Evolutionary conservation across 2,113 vertebrate genomes (phyloP).

Genomic region (Pelecanus crispus): DNA sequence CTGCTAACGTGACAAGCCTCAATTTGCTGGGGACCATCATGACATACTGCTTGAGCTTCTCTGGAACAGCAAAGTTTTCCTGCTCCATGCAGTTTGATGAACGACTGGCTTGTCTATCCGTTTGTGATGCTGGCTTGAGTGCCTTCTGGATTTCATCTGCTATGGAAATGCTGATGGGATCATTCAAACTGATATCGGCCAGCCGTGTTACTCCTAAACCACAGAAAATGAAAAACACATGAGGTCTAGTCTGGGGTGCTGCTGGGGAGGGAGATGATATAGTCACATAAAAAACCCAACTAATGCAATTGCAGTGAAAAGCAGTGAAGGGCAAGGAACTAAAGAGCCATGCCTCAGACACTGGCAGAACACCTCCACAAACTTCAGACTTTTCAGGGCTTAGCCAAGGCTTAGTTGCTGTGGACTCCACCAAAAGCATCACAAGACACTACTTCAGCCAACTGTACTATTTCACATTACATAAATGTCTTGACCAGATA

Average conservation of each 20-base stretch:
- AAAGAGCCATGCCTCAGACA: not conserved
- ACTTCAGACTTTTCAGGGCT: not conserved
- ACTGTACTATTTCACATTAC: not conserved
- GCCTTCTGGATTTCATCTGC: conserved; percentile 54
- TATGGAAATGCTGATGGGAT: conserved; percentile 80
- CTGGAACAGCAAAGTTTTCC: conserved; percentile 83
- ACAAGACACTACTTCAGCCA: not conserved
- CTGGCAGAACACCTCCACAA: not conserved
- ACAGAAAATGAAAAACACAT: not conserved
- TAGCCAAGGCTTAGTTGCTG: not conserved
- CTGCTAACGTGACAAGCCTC: conserved; percentile 87
- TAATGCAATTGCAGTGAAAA: not conserved
- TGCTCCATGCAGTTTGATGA: not conserved
- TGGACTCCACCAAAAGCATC: not conserved
- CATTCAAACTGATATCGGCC: conserved; percentile 82
- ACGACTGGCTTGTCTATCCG: not conserved
- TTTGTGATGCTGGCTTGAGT: not conserved
- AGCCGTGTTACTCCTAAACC: conserved; percentile 80
- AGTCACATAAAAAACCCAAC: not conserved
- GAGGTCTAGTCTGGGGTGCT: not conserved
- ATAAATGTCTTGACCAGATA: not conserved
- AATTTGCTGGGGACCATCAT: conserved; percentile 92
- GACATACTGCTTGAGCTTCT: conserved; percentile 81
- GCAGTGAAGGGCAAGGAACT: not conserved
- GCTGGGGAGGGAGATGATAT: too few relatives aligned